Conservation (phyloP, 1,140 invertebrate genomes). For the Drosophila asahinai region DNA sequence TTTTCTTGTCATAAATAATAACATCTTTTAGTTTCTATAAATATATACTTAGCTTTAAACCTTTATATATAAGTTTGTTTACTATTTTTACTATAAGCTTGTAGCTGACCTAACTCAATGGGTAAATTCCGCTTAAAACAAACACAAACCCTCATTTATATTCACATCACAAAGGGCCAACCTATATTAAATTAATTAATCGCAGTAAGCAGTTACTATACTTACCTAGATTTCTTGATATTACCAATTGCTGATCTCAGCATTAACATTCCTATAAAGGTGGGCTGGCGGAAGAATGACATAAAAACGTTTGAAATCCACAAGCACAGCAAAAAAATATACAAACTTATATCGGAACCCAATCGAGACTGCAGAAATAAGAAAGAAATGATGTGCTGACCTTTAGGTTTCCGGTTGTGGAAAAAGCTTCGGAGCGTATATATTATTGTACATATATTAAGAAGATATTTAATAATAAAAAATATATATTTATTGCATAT, state of each 20-base stretch:
- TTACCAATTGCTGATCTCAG: neutral
- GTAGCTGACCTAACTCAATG: constrained; percentile 8
- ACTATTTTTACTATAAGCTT: no score
- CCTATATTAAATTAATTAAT: neutral
- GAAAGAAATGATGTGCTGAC: constrained; percentile 4
- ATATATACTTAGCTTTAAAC: no score
- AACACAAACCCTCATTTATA: no score
- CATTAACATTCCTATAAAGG: neutral
- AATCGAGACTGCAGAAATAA: neutral
- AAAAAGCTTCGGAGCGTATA: neutral
- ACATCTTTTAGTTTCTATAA: no score
- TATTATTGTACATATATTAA: neutral
- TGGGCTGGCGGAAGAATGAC: neutral
- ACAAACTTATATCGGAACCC: constrained; percentile 2
- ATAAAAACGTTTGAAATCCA: neutral
- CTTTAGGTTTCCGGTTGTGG: constrained; percentile 22
- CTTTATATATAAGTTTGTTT: neutral
- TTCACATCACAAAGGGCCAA: neutral
- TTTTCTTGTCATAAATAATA: no score
- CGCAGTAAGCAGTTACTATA: neutral
- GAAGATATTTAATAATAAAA: neutral
- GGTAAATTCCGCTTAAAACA: neutral
- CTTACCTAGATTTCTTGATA: constrained; percentile 4
- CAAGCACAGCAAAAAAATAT: neutral
- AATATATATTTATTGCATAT: neutral